Evolutionary conservation across 2,797 vertebrate genomes (phyloP), one percentile per base, ranked within the genome.

Genomic region (Morelia viridis): DNA sequence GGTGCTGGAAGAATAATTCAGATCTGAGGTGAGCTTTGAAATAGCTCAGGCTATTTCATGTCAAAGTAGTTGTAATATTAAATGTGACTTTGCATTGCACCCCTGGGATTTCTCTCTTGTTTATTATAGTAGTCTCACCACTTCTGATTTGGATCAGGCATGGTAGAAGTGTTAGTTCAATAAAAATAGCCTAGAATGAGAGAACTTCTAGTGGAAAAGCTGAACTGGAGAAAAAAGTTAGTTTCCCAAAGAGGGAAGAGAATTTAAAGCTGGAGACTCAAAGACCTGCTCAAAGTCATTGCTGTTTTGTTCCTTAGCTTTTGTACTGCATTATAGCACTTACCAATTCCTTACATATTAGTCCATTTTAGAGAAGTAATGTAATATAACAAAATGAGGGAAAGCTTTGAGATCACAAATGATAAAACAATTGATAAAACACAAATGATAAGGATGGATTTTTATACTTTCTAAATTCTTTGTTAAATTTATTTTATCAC

Each of bases 401-500:
- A 90, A 4, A 58, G 8, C 71, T 85, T 61, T 0, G 2, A 91
- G 12, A 88, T 7, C 53, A 90, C 60, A 92, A 57, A 3, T 57
- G 64, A 24, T 46, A 46, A 24, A 80, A 80, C 7, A 41, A 41
- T 41, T 41, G 35, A 41, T 41, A 41, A 41, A 41, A 35, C 76
- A 57, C 24, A 62, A 50, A 88, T 91, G 87, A 84, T 90, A 60
- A 68, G 53, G 57, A 35, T 31, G 60, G n/a, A 87, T 76, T 83
- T 35, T n/a, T 92, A 3, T 56, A 62, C 3, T 8, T 71, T 11
- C 31, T 58, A 89, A 17, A 35, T 0, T 11, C 1, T 4, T 60
- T 94, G n/a, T 89, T 80, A 62, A 64, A 90, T 76, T 28, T 91
- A 89, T 86, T 93, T 84, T 86, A 31, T 58, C 17, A 35, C n/a